Evolutionary conservation across 1,140 invertebrate species (phyloP), one percentile per base, ranked within the genome.

Genomic region (Sycobia sp.): DNA sequence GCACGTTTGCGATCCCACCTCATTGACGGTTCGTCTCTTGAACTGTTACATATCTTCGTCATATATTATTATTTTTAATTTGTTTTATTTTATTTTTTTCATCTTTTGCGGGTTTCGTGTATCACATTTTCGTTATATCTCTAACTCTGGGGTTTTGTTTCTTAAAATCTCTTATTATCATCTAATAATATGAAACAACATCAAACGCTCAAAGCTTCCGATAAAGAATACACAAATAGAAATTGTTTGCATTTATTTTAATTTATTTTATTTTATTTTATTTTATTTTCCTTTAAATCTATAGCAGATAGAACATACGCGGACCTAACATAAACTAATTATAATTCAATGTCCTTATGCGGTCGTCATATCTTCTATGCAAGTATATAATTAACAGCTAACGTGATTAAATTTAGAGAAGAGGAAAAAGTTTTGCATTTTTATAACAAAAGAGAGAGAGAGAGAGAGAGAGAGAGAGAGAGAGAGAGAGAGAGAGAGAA

Each of bases 121-220:
- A 65, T 65, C 55, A 65, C 62, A 65, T 65, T 65, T 65, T 58
- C 39, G 49, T 65, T 65, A 46, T 51, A 36, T 53, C 20, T 57
- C 47, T 51, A 57, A 57, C 36, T 56, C 14, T 50, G 61, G 54
- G 53, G 53, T 63, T 63, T 57, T 62, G 36, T 55, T 53, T 61
- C 25, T 36, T 47, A 36, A 49, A 41, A 50, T 51, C 36, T 63
- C 34, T 54, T 50, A n/a, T 60, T 51, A 63, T 57, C n/a, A 63
- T 57, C 38, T 63, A n/a, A n/a, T n/a, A n/a, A n/a, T n/a, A 51
- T 54, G 61, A 63, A 63, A 54, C 54, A 63, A 63, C 61, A 63
- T 57, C 61, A 63, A 63, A 57, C 54, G 53, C 38, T 57, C 20
- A 63, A 62, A 63, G 54, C 54, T 57, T 63, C 38, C 44, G 18